Evolutionary conservation across 2,113 vertebrate genomes (phyloP).

Genomic region (Pardalotus punctatus): DNA sequence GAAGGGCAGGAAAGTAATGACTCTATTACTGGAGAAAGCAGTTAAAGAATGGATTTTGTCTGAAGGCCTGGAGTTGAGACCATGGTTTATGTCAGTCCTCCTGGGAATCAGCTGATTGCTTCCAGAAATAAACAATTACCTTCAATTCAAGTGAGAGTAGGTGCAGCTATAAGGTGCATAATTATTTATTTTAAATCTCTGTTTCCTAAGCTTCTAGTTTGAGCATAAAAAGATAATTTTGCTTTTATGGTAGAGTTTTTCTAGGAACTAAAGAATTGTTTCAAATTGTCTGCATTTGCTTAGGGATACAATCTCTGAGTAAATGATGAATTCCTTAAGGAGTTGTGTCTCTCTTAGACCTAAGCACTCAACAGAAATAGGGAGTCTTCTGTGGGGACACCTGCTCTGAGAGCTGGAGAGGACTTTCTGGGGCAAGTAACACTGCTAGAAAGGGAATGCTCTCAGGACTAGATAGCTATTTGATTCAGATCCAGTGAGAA

Average conservation of each 20-base stretch:
- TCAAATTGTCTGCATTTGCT: neutral
- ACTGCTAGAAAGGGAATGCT: neutral
- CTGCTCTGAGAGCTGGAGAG: neutral
- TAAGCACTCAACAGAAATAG: neutral
- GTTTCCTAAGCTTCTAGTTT: neutral
- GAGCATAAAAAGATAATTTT: neutral
- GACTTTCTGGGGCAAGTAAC: neutral
- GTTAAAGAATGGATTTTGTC: neutral
- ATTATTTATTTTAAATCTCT: neutral
- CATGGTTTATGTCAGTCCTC: neutral
- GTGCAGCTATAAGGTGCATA: neutral
- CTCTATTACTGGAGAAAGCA: neutral
- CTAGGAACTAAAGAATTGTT: neutral
- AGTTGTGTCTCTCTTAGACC: neutral
- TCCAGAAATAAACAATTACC: neutral
- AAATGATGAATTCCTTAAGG: neutral
- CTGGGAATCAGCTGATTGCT: neutral
- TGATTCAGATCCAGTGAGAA: neutral
- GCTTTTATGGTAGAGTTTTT: neutral
- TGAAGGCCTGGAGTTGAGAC: neutral
- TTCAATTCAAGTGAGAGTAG: neutral
- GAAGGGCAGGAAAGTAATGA: neutral
- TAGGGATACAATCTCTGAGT: neutral
- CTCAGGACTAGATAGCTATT: neutral
- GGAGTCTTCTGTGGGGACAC: neutral